Percentiles rank a stretch among this genome's conserved stretches.
These are phyloP conservation scores for Probosciger aterrimus DNA, from an alignment of 2,113 vertebrate genomes.

Conservation along the genomic window DNA sequence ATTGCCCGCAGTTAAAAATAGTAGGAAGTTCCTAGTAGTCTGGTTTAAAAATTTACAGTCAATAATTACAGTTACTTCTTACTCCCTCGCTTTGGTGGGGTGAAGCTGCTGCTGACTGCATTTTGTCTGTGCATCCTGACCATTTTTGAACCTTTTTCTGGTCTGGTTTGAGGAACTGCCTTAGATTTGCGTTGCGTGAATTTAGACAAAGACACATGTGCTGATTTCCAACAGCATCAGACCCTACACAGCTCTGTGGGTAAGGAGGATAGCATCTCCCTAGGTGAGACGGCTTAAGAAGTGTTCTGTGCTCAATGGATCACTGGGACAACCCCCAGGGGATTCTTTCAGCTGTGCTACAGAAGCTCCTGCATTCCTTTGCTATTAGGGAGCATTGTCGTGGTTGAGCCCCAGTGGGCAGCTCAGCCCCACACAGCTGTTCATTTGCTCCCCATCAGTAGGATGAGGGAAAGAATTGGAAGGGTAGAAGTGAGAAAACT, in stretches of 20 bases:
- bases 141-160: neutral
- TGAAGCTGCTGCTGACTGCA: neutral
- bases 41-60: neutral
- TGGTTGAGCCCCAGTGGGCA: neutral
- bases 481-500: neutral
- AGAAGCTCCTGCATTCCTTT: neutral
- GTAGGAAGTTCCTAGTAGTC: neutral
- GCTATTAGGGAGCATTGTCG: neutral
- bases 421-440: neutral
- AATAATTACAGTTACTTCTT: neutral
- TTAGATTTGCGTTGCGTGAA: neutral
- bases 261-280: neutral
- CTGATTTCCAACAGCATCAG: neutral
- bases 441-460: neutral
- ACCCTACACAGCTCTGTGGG: neutral
- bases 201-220: fast-evolving
- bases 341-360: neutral
- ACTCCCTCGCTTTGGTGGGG: neutral
- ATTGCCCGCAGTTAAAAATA: neutral
- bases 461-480: neutral
- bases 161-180: neutral
- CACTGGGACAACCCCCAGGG: neutral
- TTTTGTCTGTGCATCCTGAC: neutral
- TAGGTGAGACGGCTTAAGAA: neutral
- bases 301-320: neutral